Conservation (phyloP, 2,888 invertebrate genomes). For the Argyresthia goedartella region DNA sequence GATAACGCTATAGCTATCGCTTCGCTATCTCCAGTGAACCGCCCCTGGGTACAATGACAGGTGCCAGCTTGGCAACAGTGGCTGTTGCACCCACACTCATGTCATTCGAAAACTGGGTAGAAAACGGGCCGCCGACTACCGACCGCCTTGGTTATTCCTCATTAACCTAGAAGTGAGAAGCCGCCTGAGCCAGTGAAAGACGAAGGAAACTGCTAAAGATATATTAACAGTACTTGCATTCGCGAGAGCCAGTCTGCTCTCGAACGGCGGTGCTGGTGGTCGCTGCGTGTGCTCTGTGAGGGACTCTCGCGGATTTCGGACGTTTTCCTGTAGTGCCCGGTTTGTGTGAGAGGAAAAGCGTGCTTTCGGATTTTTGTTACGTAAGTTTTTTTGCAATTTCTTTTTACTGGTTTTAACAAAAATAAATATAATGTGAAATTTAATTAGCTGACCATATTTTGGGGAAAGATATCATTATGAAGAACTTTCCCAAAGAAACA, state of each 20-base stretch:
- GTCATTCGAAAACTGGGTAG: background rate
- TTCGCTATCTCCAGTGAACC: too few species aligned
- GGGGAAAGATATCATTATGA: too few species aligned
- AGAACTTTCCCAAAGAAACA: too few species aligned
- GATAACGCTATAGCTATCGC: too few species aligned
- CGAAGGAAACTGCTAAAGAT: slow-evolving; percentile 1
- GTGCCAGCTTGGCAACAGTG: background rate
- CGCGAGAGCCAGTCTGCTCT: background rate
- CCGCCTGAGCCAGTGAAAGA: slow-evolving; percentile 1
- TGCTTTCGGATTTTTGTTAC: background rate
- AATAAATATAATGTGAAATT: background rate
- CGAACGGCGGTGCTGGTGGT: background rate
- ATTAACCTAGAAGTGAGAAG: slow-evolving; percentile 2
- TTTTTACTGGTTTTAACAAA: background rate
- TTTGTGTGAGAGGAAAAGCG: background rate
- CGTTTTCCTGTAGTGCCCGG: background rate
- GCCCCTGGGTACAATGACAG: background rate
- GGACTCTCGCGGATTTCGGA: background rate
- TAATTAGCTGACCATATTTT: too few species aligned
- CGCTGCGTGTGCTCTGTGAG: background rate
- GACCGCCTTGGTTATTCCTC: background rate
- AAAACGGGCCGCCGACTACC: background rate
- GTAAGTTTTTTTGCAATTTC: slow-evolving; percentile 1
- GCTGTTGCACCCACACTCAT: background rate
- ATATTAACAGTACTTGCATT: background rate